Conservation (phyloP, 2,113 vertebrate genomes). For the Anarrhichthys ocellatus region DNA sequence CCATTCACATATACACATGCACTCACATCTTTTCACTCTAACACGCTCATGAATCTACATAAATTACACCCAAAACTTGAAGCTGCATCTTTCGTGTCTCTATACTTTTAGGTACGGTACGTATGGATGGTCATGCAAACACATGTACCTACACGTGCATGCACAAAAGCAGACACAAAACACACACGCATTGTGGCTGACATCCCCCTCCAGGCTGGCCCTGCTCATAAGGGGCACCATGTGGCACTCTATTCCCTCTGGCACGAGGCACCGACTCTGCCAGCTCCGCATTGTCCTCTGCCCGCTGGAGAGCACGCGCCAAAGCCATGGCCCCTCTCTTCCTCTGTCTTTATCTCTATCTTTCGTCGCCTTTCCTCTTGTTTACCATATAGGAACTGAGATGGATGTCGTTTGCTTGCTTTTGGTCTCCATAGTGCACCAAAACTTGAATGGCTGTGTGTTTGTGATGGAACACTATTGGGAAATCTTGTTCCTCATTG, state of each 20-base stretch:
- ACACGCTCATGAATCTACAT: constrained; percentile 66
- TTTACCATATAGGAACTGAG: constrained; percentile 63
- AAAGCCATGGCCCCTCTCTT: constrained; percentile 53
- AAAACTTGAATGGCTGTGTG: constrained; percentile 67
- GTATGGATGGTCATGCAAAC: constrained; percentile 16
- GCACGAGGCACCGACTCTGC: constrained; percentile 79
- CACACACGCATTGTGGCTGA: constrained; percentile 58
- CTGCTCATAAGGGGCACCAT: constrained; percentile 85
- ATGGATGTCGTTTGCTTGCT: constrained; percentile 67
- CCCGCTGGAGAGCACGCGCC: constrained; percentile 77
- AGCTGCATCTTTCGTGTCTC: constrained; percentile 34
- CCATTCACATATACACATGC: constrained; percentile 43
- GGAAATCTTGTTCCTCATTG: constrained; percentile 71
- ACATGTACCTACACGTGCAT: constrained; percentile 38
- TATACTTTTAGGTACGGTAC: constrained; percentile 5
- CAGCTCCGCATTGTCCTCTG: constrained; percentile 83
- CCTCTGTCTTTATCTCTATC: constrained; percentile 28
- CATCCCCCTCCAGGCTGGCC: constrained; percentile 78
- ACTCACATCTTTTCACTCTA: constrained; percentile 47
- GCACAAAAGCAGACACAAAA: constrained; percentile 56
- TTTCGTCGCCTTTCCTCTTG: constrained; percentile 46
- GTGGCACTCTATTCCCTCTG: constrained; percentile 85
- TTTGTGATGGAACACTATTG: constrained; percentile 60
- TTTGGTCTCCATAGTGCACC: constrained; percentile 63
- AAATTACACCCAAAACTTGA: constrained; percentile 63